Evolutionary conservation across 2,113 vertebrate species (phyloP), one percentile per base, ranked within the genome.

Genomic region (Otus sunia): DNA sequence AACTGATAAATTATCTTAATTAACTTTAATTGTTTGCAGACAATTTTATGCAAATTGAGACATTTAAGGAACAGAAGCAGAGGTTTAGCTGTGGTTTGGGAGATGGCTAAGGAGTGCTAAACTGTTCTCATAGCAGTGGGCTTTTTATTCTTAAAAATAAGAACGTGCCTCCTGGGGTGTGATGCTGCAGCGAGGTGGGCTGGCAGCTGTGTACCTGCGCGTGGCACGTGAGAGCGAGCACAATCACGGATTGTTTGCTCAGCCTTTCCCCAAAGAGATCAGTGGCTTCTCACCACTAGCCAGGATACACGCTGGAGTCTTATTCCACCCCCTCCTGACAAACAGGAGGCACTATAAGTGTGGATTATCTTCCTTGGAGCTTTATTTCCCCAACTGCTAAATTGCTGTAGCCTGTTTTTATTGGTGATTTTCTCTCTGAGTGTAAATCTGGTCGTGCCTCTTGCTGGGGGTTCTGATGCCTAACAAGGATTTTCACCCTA

Each of bases 1-100:
- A 87, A 96, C 73, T 91, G 97, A 98, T 96, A 96, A 97, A 98
- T 98, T 97, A 95, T 96, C 93, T 97, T 97, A 97, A 98, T 98
- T 98, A 98, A 73, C 91, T 96, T 67, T 92, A 97, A 97, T 97
- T 98, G 95, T 97, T 97, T 94, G 63, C 52, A 90, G 86, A 77
- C 59, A 86, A 77, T 96, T 97, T 97, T 76, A 96, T 96, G 94
- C 92, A 92, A 94, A 95, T 78, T 0, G 21, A 32, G 75, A 83
- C 53, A 37, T 94, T 96, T 88, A 73, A 52, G 53, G 80, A 96
- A 82, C 25, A 86, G 81, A 94, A 94, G 89, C 59, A 63, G 90
- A 13, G 74, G 22, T 68, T 88, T 56, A 85, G 37, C 20, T 59
- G 58, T 32, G 63, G 27, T 5, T 76, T 50, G 69, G 93, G 73